Percentiles rank a stretch among this genome's conserved stretches.
phyloP scores from a whole-genome alignment of 2,888 invertebrate species.

The Eupeodes luniger region DNA sequence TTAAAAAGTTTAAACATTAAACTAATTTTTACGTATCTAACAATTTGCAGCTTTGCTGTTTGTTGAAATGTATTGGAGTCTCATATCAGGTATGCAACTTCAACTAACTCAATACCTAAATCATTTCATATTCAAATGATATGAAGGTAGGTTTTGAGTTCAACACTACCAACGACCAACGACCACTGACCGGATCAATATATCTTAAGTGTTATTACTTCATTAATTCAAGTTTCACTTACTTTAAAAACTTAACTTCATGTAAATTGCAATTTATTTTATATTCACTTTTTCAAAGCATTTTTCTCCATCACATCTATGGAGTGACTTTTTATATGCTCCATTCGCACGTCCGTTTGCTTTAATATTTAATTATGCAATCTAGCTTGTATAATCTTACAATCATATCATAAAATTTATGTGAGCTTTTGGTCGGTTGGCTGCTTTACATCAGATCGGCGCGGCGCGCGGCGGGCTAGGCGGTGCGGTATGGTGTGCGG shows the following conservation, averaged over 20 bases:
- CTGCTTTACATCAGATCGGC: background rate
- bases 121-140: background rate
- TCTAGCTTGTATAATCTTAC: conserved; percentile 29
- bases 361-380: conserved; percentile 70
- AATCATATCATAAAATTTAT: conserved; percentile 54
- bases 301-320: conserved; percentile 54
- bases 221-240: conserved; percentile 27
- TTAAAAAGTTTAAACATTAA: too few species aligned
- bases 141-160: background rate
- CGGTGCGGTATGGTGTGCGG: background rate
- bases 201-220: conserved; percentile 16
- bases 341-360: conserved; percentile 69
- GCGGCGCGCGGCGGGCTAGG: too few species aligned
- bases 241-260: conserved; percentile 17
- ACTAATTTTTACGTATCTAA: too few species aligned
- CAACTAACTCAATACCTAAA: background rate
- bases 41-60: too few species aligned
- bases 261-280: conserved; percentile 46
- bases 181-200: conserved; percentile 30
- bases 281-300: conserved; percentile 18
- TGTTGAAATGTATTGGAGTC: too few species aligned
- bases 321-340: conserved; percentile 47
- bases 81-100: too few species aligned
- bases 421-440: conserved; percentile 31
- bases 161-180: background rate